Evolutionary conservation across 92 coral and sea anemone genomes (phyloP).

Genomic region (Paragorgia papillata): DNA sequence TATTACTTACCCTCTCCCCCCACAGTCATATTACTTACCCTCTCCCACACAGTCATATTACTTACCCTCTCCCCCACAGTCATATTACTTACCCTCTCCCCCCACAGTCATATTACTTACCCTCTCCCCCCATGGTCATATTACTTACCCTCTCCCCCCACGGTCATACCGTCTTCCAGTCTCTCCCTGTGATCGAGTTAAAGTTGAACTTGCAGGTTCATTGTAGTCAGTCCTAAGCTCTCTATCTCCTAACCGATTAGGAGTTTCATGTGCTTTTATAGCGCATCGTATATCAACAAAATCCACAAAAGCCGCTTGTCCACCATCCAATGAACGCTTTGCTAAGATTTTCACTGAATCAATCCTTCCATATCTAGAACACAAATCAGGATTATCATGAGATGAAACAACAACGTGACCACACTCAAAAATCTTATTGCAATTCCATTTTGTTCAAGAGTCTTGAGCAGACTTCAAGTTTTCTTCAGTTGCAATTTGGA

Average conservation of each 20-base stretch:
- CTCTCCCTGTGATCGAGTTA: slow-evolving; percentile 70
- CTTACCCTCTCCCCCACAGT: no score
- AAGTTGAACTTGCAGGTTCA: slow-evolving; percentile 82
- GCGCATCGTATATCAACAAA: slow-evolving; percentile 99
- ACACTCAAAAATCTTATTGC: no score
- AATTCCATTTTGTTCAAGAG: no score
- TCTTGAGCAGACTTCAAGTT: no score
- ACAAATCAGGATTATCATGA: neutral
- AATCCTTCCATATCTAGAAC: slow-evolving; percentile 83
- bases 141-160: slow-evolving; percentile 94
- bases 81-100: neutral
- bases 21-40: no score
- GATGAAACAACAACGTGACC: no score
- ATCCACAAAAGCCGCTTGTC: slow-evolving; percentile 97
- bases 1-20: no score
- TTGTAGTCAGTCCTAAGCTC: slow-evolving; percentile 96
- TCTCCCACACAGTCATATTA: no score
- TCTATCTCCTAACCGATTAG: slow-evolving; percentile 91
- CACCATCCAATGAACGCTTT: slow-evolving; percentile 96
- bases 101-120: neutral
- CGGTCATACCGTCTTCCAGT: slow-evolving; percentile 91
- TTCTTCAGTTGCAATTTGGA: no score
- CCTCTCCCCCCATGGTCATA: slow-evolving; percentile 7
- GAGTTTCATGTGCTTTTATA: slow-evolving; percentile 96
- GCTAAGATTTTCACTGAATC: slow-evolving; percentile 95